Evolutionary conservation across 35 echinoderm and acorn worm genomes (phyloP), one percentile per base, ranked within the genome.

Genomic region (Apostichopus parvimensis): DNA sequence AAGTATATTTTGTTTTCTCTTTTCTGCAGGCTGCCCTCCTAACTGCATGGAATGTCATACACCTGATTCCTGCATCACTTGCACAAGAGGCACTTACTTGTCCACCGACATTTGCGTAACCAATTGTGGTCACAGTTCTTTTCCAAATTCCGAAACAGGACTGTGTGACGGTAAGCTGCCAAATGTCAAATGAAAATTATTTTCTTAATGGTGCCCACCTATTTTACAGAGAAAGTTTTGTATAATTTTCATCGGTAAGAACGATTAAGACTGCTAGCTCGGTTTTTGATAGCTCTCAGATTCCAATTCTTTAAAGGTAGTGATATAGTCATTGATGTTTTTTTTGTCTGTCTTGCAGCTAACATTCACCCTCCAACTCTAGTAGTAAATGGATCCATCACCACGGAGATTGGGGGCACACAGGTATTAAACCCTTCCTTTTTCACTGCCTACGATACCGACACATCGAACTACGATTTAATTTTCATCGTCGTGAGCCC

Each of bases 351-450:
- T 85, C 53, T 65, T 12, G 20, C 95, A 99, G 97, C 66, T 13
- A 99, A 99, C 89, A 62, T 96, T 4, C 73, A 93, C 77, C 95
- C 97, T 24, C 97, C 97, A 6, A 76, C 73, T 8, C 52, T 99
- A 18, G 94, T 87, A 11, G 90, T 99, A 13, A 99, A 99, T 53
- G 97, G 97, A 10, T 93, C 97, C 76, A 93, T 99, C 66, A 99
- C 91, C 13, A 94, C 92, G 3, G 93, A 94, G 25, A 99, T 99
- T 7, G 97, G 97, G 5, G 95, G 95, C 65, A 96, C 93, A 6
- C 94, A 88, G 54, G 76, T 96, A 18, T 76, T 99, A 13, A 93
- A 96, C 24, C 92, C 97, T 0, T 93, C 87, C 0, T 99, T 99
- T 93, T 91, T 99, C 80, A 99, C 95, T 52, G 97, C 97, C 6